Conservation (phyloP, 2,797 vertebrate species). For the Manis crassicaudata region DNA sequence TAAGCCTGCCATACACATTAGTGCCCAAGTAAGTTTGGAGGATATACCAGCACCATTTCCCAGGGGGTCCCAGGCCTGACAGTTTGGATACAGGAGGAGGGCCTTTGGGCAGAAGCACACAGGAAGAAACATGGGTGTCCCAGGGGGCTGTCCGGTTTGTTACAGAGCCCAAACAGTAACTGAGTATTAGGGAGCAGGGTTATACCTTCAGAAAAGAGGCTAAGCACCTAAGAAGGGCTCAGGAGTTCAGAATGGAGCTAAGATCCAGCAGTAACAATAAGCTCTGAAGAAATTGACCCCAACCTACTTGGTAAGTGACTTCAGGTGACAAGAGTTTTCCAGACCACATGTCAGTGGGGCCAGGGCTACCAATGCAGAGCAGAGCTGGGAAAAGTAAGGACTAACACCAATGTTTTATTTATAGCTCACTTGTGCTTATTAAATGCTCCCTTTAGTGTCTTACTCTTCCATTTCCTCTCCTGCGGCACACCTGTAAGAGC, state of each 20-base stretch:
- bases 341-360: not conserved
- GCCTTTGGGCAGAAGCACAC: not conserved
- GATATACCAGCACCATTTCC: not conserved
- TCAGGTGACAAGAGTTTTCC: not conserved
- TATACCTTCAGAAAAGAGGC: not conserved
- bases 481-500: not conserved
- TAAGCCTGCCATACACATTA: not conserved
- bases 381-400: not conserved
- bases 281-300: not conserved
- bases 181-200: not conserved
- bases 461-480: not conserved
- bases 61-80: not conserved
- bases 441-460: not conserved
- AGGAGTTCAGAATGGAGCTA: not conserved
- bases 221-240: not conserved
- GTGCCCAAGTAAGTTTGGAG: not conserved
- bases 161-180: not conserved
- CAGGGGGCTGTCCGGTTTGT: not conserved
- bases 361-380: not conserved
- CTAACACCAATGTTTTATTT: not conserved
- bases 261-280: not conserved
- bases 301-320: not conserved
- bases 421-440: not conserved
- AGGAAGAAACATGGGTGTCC: not conserved
- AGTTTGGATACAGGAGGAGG: not conserved